Conservation (phyloP, 2,888 invertebrate genomes). For the Lepidonotus clava region DNA sequence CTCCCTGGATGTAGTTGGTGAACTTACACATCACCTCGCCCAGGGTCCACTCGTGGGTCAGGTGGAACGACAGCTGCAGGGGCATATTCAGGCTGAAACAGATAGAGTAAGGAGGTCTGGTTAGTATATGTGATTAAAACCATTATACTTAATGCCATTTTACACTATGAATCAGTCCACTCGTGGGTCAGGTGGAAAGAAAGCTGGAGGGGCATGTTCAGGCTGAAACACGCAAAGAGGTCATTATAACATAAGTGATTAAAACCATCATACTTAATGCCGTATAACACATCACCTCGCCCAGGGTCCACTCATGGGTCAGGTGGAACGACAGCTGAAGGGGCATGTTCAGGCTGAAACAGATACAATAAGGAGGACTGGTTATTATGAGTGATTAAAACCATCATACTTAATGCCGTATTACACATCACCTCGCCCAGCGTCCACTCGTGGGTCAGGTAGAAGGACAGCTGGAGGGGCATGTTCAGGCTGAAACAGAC, state of each 20-base stretch:
- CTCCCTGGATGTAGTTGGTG: conserved; percentile 71
- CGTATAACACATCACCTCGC: conserved; percentile 69
- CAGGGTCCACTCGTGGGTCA: conserved; percentile 68
- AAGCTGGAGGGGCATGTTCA: conserved; percentile 72
- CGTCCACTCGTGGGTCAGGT: conserved; percentile 68
- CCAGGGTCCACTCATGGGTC: conserved; percentile 69
- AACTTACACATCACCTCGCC: conserved; percentile 71
- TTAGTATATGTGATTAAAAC: too few relatives aligned
- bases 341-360: conserved; percentile 69
- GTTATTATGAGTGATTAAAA: too few relatives aligned
- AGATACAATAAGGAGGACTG: too few relatives aligned
- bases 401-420: too few relatives aligned
- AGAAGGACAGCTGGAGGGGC: conserved; percentile 70
- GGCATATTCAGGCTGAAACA: conserved; percentile 68
- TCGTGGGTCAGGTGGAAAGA: conserved; percentile 67
- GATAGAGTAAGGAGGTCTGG: too few relatives aligned
- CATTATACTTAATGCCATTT: too few relatives aligned
- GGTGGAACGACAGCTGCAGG: conserved; percentile 67
- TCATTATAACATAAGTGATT: too few relatives aligned
- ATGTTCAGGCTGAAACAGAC: conserved; percentile 67
- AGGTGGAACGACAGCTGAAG: conserved; percentile 68
- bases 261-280: too few relatives aligned
- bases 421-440: conserved; percentile 70
- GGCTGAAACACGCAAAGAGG: too few relatives aligned
- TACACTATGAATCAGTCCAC: too few relatives aligned